Evolutionary conservation across 2,888 invertebrate species (phyloP), one percentile per base, ranked within the genome.

Genomic region (Ptycholaimellus sp.): DNA sequence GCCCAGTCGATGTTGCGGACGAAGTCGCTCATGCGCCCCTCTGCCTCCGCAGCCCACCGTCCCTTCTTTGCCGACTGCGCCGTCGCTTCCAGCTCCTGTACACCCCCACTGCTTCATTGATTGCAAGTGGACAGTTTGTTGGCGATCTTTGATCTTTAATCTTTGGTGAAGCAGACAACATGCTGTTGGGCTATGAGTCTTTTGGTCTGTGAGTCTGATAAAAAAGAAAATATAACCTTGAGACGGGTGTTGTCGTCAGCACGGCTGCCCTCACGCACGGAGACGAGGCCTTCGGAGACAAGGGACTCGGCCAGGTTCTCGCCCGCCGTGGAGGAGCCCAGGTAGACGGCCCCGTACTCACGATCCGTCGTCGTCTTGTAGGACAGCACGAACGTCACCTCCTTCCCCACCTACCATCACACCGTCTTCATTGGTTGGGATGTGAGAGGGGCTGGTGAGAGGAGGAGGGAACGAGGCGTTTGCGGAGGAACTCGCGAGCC

Each of bases 401-500:
- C 76, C 31, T 53, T 42, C 9, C 52, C 52, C n/a, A n/a, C n/a
- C n/a, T n/a, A n/a, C n/a, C n/a, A n/a, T n/a, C n/a, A n/a, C n/a
- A n/a, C n/a, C n/a, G n/a, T n/a, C n/a, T n/a, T n/a, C n/a, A n/a
- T n/a, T n/a, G n/a, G n/a, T n/a, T n/a, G n/a, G n/a, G n/a, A n/a
- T n/a, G n/a, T n/a, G n/a, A n/a, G n/a, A n/a, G n/a, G n/a, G n/a
- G n/a, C n/a, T n/a, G n/a, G n/a, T n/a, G n/a, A n/a, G n/a, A n/a
- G n/a, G n/a, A n/a, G n/a, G n/a, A n/a, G n/a, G n/a, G n/a, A 30
- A 96, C 73, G 25, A 93, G 63, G 59, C 80, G 81, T 56, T 81
- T 80, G 27, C 93, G 70, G 34, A 96, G 66, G 56, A 74, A 90
- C 63, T 96, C 93, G 38, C 93, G 72, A 1, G 90, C 80, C 57